Conservation (phyloP, 2,797 vertebrate species). For the Antennarius maculatus region DNA sequence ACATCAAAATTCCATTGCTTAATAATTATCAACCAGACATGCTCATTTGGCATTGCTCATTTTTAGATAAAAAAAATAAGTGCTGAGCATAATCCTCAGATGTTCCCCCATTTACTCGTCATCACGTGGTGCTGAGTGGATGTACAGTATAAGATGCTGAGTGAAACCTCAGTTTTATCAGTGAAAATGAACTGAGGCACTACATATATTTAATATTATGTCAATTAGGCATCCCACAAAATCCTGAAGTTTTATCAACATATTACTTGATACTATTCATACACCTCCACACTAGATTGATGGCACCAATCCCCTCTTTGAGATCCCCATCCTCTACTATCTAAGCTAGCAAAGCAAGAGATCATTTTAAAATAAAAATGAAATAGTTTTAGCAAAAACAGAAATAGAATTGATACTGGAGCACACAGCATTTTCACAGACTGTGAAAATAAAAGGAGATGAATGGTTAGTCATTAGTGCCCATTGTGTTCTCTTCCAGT, state of each 20-base stretch:
- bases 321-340: constrained; percentile 4
- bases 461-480: constrained; percentile 69
- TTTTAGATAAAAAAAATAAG: no score
- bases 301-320: constrained; percentile 33
- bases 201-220: constrained; percentile 37
- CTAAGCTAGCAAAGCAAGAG: background rate
- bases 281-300: constrained; percentile 23
- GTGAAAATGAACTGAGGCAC: constrained; percentile 25
- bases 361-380: constrained; percentile 32
- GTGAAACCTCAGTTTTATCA: no score
- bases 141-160: constrained; percentile 13
- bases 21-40: no score
- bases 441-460: constrained; percentile 65
- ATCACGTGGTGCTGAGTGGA: background rate
- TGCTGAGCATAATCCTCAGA: no score
- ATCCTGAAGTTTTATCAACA: constrained; percentile 22
- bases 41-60: no score
- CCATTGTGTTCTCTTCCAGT: constrained; percentile 69
- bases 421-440: constrained; percentile 42
- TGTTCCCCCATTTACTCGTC: no score
- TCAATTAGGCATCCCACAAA: constrained; percentile 23
- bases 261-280: constrained; percentile 24
- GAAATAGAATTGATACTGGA: constrained; percentile 51
- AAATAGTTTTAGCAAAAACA: constrained; percentile 43
- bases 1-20: no score